Evolutionary conservation across 2,888 invertebrate genomes (phyloP), one percentile per base, ranked within the genome.

Genomic region (Cerastoderma edule): DNA sequence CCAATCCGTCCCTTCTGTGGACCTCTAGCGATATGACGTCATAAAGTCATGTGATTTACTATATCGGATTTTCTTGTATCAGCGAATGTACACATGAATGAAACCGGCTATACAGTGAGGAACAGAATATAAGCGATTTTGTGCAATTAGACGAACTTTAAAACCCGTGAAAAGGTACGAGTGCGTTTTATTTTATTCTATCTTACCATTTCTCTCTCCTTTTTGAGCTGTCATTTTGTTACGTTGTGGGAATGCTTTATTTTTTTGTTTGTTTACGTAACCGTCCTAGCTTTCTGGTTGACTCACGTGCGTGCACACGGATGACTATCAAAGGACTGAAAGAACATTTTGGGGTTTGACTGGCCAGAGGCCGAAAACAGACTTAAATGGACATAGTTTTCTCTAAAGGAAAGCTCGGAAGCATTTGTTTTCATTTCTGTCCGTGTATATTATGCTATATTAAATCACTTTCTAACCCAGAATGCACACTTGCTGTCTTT

Each of bases 251-350:
- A 39, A 60, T 5, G 2, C 24, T n/a, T 60, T 35, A 6, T 35
- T 24, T 24, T 3, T 39, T 60, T 35, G 39, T 60, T 60, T 60
- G 60, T 60, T 60, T 60, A 60, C 60, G 32, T 56, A 56, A 56
- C n/a, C n/a, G n/a, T n/a, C n/a, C n/a, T n/a, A n/a, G n/a, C n/a
- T n/a, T n/a, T n/a, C n/a, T n/a, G n/a, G n/a, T n/a, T n/a, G n/a
- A n/a, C n/a, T n/a, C n/a, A n/a, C n/a, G n/a, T n/a, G n/a, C n/a
- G n/a, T n/a, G n/a, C n/a, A n/a, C n/a, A n/a, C n/a, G n/a, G n/a
- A n/a, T n/a, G n/a, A n/a, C n/a, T n/a, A n/a, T n/a, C n/a, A n/a
- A n/a, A n/a, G n/a, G n/a, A n/a, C n/a, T n/a, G n/a, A n/a, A n/a
- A n/a, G n/a, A n/a, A n/a, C n/a, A n/a, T n/a, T n/a, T n/a, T n/a